Evolutionary conservation across 2,797 vertebrate species (phyloP).

Genomic region (Moxostoma hubbsi): DNA sequence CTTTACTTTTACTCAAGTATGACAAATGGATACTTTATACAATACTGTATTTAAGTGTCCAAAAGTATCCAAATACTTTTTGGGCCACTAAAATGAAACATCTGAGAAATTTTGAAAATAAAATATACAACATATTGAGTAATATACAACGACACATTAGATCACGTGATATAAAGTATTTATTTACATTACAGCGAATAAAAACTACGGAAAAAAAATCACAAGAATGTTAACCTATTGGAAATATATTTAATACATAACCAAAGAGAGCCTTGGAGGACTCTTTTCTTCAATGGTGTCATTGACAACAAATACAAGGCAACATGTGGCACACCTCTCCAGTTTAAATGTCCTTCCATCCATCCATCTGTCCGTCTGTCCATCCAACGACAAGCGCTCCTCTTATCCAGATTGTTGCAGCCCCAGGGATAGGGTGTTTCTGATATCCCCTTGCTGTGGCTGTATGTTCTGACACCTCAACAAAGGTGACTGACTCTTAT

Average conservation of each 20-base stretch:
- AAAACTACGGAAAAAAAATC: constrained; percentile 76
- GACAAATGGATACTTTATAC: too few species aligned
- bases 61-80: too few species aligned
- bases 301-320: constrained; percentile 99
- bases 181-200: constrained; percentile 99
- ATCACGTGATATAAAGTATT: constrained; percentile 99
- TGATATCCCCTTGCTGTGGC: constrained; percentile 13
- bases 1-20: too few species aligned
- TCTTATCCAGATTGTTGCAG: constrained; percentile 25
- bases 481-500: constrained; percentile 6
- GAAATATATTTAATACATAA: constrained; percentile 96
- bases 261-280: constrained; percentile 87
- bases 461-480: constrained; percentile 5
- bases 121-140: background rate
- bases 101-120: too few species aligned
- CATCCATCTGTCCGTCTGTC: constrained; percentile 13
- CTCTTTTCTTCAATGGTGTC: constrained; percentile 87
- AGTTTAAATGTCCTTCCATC: background rate
- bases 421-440: constrained; percentile 42
- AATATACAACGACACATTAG: background rate
- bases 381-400: constrained; percentile 59
- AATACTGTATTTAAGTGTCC: too few species aligned
- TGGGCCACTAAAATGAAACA: too few species aligned
- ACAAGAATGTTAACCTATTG: constrained; percentile 79
- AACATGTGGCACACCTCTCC: constrained; percentile 90